Evolutionary conservation across 2,888 invertebrate species (phyloP).

Genomic region (Drosophila kambysellisi): DNA sequence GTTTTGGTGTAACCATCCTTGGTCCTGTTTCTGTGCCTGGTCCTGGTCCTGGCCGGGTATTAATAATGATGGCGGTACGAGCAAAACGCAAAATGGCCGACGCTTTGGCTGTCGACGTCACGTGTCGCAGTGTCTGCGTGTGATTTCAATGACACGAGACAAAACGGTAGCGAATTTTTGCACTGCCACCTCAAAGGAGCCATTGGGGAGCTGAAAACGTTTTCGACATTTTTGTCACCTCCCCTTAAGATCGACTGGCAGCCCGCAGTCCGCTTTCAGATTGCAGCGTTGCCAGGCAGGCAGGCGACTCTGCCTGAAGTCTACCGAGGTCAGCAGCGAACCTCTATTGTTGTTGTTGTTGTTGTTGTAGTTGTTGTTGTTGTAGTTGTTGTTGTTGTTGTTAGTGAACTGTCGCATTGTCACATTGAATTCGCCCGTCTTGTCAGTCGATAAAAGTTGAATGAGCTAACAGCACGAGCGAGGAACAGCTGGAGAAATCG

Average conservation of each 20-base stretch:
- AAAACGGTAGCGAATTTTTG: constrained; percentile 45
- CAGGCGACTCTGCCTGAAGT: constrained; percentile 4
- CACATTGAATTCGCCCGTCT: constrained; percentile 63
- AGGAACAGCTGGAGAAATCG: constrained; percentile 11
- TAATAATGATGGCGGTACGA: constrained; percentile 71
- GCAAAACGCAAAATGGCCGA: constrained; percentile 73
- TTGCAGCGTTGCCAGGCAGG: constrained; percentile 32
- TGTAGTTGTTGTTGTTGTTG: constrained; percentile 21
- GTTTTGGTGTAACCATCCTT: constrained; percentile 4
- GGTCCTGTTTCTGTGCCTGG: constrained; percentile 13
- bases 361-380: constrained; percentile 16
- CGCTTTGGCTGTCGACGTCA: constrained; percentile 53
- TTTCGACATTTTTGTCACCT: constrained; percentile 23
- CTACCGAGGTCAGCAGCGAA: constrained; percentile 16
- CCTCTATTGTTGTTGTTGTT: constrained; percentile 31
- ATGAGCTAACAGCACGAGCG: constrained; percentile 59
- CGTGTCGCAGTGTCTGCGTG: constrained; percentile 70
- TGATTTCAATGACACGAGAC: constrained; percentile 63
- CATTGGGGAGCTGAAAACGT: constrained; percentile 15
- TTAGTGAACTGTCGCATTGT: constrained; percentile 56
- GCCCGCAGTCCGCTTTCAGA: constrained; percentile 40
- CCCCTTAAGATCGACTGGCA: constrained; percentile 29
- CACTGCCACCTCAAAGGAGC: constrained; percentile 23
- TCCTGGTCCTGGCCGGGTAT: constrained; percentile 49
- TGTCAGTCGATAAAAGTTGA: constrained; percentile 68